These are phyloP conservation scores for Bombyx huttoni DNA, from an alignment of 2,888 invertebrate species.

Conservation along the genomic window DNA sequence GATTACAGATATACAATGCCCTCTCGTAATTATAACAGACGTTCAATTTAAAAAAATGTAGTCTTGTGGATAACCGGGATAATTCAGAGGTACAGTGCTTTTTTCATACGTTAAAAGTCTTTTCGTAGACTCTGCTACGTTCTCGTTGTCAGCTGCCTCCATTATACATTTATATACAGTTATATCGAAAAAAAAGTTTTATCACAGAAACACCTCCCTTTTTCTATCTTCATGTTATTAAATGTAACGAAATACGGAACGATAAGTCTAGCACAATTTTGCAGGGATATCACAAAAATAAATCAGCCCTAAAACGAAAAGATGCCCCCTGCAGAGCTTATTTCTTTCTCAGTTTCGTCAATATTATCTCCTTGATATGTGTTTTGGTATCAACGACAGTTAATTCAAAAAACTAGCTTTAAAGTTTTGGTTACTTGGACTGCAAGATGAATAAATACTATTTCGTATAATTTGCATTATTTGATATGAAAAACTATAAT, in stretches of 20 bases:
- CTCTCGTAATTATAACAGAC: too few species aligned
- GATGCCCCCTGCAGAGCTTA: constrained; percentile 10
- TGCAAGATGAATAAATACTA: too few species aligned
- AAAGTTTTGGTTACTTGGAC: background rate
- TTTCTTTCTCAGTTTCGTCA: constrained; percentile 13
- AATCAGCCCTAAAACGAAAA: constrained; percentile 11
- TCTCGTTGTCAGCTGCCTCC: background rate
- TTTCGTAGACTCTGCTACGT: background rate
- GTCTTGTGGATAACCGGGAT: too few species aligned
- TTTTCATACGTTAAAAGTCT: background rate
- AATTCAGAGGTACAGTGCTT: background rate
- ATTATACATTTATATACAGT: too few species aligned
- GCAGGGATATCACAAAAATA: constrained; percentile 4
- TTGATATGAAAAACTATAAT: too few species aligned
- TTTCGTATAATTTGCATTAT: too few species aligned
- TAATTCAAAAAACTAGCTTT: background rate
- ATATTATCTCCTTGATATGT: constrained; percentile 7
- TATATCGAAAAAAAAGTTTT: too few species aligned
- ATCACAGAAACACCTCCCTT: background rate
- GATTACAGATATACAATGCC: background rate
- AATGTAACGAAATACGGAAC: background rate
- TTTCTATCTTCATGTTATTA: background rate
- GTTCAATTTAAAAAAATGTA: too few species aligned
- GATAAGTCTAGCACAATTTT: background rate
- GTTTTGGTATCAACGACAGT: background rate